Evolutionary conservation across 1,140 invertebrate species (phyloP).

Genomic region (Saxidomus purpurata): DNA sequence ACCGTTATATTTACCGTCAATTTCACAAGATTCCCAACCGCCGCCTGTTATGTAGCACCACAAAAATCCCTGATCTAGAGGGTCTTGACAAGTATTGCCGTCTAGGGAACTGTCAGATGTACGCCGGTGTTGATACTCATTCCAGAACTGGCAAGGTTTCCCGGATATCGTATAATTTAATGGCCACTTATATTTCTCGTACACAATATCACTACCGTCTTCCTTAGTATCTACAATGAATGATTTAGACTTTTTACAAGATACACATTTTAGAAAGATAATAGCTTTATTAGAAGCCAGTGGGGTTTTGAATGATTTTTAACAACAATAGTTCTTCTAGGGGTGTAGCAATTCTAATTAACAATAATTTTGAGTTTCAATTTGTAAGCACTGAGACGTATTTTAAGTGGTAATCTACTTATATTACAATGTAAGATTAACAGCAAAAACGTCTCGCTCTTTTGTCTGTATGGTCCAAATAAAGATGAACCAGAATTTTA

Average conservation of each 20-base stretch:
- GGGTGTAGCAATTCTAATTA: slow-evolving; percentile 55
- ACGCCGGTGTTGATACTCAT: neutral
- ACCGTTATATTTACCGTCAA: too few species aligned
- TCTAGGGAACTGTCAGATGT: neutral
- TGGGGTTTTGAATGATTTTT: neutral
- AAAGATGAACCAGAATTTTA: slow-evolving; percentile 39
- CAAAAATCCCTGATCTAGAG: neutral
- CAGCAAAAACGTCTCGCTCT: neutral
- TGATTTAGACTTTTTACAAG: slow-evolving; percentile 37
- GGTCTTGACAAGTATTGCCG: neutral
- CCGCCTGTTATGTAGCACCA: neutral
- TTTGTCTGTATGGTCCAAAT: slow-evolving; percentile 61
- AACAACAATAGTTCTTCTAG: slow-evolving; percentile 19
- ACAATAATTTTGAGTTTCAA: slow-evolving; percentile 56
- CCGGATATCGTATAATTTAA: neutral
- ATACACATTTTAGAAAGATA: slow-evolving; percentile 42
- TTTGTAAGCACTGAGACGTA: neutral
- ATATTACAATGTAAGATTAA: slow-evolving; percentile 41
- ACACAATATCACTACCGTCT: neutral
- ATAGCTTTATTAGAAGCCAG: neutral
- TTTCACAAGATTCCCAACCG: neutral
- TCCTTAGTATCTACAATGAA: neutral
- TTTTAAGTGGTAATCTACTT: slow-evolving; percentile 39
- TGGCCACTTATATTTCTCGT: neutral
- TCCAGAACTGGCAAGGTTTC: neutral